phyloP scores from a whole-genome alignment of 2,113 vertebrate species.

The Daphoenositta chrysoptera region DNA sequence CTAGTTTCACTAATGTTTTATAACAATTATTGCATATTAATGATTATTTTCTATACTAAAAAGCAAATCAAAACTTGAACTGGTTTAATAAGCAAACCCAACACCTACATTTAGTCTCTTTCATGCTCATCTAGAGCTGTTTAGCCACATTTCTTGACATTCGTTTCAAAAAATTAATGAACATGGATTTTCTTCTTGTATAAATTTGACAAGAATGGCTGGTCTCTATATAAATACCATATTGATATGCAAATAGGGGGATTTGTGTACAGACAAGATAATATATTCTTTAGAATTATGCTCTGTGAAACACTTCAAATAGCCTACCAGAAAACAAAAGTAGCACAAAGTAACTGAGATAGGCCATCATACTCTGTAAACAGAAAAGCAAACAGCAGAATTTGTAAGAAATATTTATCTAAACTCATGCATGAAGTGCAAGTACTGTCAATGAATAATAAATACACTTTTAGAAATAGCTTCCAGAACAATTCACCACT shows the following conservation, averaged over 20 bases:
- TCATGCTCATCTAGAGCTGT: background rate
- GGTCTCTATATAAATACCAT: background rate
- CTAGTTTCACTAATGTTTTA: background rate
- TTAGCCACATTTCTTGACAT: background rate
- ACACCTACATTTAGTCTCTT: background rate
- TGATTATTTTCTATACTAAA: background rate
- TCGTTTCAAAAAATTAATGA: background rate
- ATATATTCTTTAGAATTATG: conserved; percentile 1
- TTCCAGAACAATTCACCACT: background rate
- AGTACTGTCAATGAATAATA: background rate
- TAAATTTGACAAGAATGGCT: background rate
- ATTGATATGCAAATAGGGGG: background rate
- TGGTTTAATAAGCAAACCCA: background rate
- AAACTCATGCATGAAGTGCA: background rate
- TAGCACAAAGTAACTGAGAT: background rate
- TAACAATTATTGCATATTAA: background rate
- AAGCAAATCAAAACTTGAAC: background rate
- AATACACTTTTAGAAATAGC: background rate
- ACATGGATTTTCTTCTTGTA: background rate
- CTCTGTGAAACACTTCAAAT: background rate
- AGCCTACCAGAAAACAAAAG: background rate
- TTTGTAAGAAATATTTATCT: background rate
- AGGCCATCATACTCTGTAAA: background rate
- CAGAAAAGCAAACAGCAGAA: background rate
- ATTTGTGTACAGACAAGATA: background rate